A percentile compares a stretch with the other conserved stretches of the same genome.
phyloP scores from a whole-genome alignment of 2,113 vertebrate genomes.

The Odobenus rosmarus region DNA sequence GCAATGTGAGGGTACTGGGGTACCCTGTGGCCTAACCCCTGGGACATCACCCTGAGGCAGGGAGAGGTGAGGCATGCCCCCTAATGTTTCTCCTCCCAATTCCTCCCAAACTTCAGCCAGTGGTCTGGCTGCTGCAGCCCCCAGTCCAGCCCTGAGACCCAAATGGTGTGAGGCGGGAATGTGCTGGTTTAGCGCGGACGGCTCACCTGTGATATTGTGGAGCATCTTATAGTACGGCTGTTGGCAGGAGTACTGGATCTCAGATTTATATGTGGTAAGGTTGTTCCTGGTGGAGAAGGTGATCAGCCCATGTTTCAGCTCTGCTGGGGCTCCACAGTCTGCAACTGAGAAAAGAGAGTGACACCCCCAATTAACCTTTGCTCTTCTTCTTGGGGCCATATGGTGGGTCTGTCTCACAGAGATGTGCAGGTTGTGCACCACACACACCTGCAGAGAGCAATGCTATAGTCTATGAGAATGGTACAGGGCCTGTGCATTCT shows the following conservation, averaged over 20 bases:
- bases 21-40: not conserved
- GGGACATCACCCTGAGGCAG: not conserved
- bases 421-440: not conserved
- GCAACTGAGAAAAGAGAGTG: slow-evolving; percentile 87
- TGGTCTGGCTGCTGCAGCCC: not conserved
- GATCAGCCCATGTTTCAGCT: slow-evolving; percentile 87
- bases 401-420: not conserved
- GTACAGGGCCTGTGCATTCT: not conserved
- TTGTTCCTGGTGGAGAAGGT: slow-evolving; percentile 89
- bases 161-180: fast-evolving
- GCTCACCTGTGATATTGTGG: slow-evolving; percentile 87
- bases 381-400: not conserved
- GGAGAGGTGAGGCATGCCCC: not conserved
- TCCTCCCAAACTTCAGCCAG: not conserved
- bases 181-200: too few species aligned
- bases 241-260: slow-evolving; percentile 90
- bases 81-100: not conserved
- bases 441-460: not conserved
- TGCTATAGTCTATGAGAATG: not conserved
- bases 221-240: slow-evolving; percentile 85
- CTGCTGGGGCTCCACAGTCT: slow-evolving; percentile 90
- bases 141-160: too few species aligned
- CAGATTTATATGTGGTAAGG: slow-evolving; percentile 90
- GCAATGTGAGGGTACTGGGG: not conserved
- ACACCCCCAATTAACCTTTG: not conserved